These are phyloP conservation scores for Brachyptera putata DNA, from an alignment of 2,888 invertebrate genomes.

Conservation along the genomic window DNA sequence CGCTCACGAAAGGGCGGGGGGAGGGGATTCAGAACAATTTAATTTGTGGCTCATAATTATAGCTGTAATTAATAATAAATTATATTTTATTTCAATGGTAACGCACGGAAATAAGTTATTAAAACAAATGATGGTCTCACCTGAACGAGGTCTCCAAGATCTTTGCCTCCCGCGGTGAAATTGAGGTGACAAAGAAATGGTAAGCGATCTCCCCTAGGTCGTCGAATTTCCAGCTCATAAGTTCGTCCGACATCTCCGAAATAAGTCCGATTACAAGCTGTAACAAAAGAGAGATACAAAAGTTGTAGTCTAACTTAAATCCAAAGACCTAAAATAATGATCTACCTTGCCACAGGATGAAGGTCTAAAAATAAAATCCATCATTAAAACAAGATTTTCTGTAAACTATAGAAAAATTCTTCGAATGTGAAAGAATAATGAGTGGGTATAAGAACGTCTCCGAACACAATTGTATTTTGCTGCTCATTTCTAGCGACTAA, in stretches of 20 bases:
- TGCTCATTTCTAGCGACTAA: constrained; percentile 13
- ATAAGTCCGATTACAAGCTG: constrained; percentile 81
- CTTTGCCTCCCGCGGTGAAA: constrained; percentile 74
- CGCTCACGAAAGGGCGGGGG: neutral
- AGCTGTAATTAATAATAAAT: too few species aligned
- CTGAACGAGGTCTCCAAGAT: constrained; percentile 78
- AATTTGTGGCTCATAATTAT: too few species aligned
- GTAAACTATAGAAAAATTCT: neutral
- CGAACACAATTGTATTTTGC: neutral
- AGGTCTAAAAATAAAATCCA: neutral
- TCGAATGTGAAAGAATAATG: neutral
- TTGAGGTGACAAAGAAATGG: constrained; percentile 79
- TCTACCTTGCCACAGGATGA: neutral
- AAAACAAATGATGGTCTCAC: constrained; percentile 51
- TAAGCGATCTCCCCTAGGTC: constrained; percentile 68
- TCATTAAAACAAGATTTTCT: neutral
- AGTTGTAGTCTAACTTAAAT: neutral
- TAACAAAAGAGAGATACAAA: neutral
- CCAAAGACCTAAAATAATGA: neutral
- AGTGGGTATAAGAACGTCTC: neutral
- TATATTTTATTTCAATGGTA: too few species aligned
- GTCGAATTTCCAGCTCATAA: constrained; percentile 72
- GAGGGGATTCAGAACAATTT: too few species aligned
- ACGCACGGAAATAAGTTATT: too few species aligned
- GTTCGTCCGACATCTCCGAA: constrained; percentile 76